Evolutionary conservation across 2,113 vertebrate genomes (phyloP).

Genomic region (Ellobius talpinus): DNA sequence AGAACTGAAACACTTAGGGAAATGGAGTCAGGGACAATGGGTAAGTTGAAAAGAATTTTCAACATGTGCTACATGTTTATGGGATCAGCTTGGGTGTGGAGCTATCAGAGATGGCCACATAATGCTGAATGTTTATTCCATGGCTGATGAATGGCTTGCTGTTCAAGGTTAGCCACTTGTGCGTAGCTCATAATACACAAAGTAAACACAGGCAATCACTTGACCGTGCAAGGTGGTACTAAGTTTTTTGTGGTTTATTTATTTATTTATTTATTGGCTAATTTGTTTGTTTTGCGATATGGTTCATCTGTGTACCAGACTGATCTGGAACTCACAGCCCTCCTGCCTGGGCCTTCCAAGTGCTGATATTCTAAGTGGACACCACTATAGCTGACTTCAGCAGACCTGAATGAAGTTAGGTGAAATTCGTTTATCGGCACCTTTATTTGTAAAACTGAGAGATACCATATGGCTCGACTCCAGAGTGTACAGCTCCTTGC

Average conservation of each 20-base stretch:
- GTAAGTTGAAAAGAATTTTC: background rate
- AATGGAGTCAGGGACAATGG: background rate
- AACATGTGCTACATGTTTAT: rapidly evolving
- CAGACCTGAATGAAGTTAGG: background rate
- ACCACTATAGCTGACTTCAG: background rate
- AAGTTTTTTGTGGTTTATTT: background rate
- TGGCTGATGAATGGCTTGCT: background rate
- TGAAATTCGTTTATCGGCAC: background rate
- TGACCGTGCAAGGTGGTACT: background rate
- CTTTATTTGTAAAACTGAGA: background rate
- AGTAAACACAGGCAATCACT: background rate
- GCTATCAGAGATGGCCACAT: background rate
- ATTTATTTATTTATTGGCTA: background rate
- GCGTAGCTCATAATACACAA: background rate
- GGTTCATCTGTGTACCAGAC: background rate
- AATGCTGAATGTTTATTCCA: rapidly evolving
- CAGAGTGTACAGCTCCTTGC: background rate
- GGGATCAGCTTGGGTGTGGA: rapidly evolving
- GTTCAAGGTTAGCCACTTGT: background rate
- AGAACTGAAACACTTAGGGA: background rate
- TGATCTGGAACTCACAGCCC: background rate
- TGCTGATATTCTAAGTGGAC: background rate
- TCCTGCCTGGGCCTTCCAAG: background rate
- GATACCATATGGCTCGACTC: background rate
- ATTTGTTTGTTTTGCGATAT: background rate